Percentiles rank a stretch among this genome's conserved stretches.
These are phyloP conservation scores for Helicoverpa zea DNA, from an alignment of 1,140 invertebrate species.

Conservation along the genomic window DNA sequence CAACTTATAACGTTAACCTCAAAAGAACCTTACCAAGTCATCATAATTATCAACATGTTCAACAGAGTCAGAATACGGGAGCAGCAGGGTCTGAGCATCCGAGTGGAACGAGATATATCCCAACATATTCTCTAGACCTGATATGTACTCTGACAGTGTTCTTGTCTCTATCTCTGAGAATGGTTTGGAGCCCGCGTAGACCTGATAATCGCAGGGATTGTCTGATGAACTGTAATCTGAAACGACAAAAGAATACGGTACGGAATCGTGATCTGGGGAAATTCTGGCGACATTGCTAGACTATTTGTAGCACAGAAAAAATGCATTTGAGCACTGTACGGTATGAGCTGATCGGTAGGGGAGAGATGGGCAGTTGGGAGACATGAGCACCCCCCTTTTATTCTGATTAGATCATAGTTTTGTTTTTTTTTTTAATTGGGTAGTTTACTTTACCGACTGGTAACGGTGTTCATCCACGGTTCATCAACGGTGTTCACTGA, in stretches of 20 bases:
- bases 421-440: too few relatives aligned
- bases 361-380: too few relatives aligned
- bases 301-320: too few relatives aligned
- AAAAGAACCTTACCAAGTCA: constrained; percentile 72
- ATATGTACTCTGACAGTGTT: constrained; percentile 71
- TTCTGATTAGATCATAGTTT: too few relatives aligned
- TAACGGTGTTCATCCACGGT: too few relatives aligned
- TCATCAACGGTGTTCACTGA: too few relatives aligned
- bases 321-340: too few relatives aligned
- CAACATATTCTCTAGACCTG: constrained; percentile 70
- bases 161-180: constrained; percentile 80
- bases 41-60: constrained; percentile 77
- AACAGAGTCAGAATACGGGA: constrained; percentile 77
- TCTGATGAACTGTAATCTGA: constrained; percentile 71
- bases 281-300: too few relatives aligned
- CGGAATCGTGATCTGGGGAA: too few relatives aligned
- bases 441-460: too few relatives aligned
- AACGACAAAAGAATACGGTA: constrained; percentile 11
- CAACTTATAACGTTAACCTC: background rate
- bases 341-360: too few relatives aligned
- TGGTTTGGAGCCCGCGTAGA: constrained; percentile 71
- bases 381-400: too few relatives aligned
- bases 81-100: constrained; percentile 70
- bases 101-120: constrained; percentile 78
- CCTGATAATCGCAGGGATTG: constrained; percentile 75